Evolutionary conservation across 2,113 vertebrate species (phyloP).

Genomic region (Bufo gargarizans): DNA sequence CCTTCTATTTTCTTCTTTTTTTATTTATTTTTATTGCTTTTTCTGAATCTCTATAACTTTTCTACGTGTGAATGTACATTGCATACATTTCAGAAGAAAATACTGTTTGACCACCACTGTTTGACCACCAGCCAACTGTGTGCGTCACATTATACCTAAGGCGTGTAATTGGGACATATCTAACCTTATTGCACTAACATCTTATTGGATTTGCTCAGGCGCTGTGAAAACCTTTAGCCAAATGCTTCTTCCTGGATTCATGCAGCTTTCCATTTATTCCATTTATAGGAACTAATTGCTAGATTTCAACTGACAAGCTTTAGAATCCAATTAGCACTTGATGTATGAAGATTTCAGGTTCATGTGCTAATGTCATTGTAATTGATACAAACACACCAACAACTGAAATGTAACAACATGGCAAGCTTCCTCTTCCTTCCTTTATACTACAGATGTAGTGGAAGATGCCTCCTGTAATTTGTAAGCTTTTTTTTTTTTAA

Average conservation of each 20-base stretch:
- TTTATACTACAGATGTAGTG: not conserved
- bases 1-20: no score
- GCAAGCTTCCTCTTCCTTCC: not conserved
- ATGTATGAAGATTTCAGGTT: slow-evolving; percentile 45
- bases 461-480: not conserved
- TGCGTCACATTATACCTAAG: slow-evolving; percentile 54
- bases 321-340: slow-evolving; percentile 46
- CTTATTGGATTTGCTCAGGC: slow-evolving; percentile 55
- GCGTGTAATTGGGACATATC: slow-evolving; percentile 47
- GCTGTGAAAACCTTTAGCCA: slow-evolving; percentile 47
- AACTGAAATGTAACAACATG: not conserved
- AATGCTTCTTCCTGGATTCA: slow-evolving; percentile 32
- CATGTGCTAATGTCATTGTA: slow-evolving; percentile 19
- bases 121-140: not conserved
- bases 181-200: slow-evolving; percentile 53
- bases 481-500: not conserved
- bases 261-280: slow-evolving; percentile 43
- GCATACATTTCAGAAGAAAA: no score
- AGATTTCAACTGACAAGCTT: slow-evolving; percentile 53
- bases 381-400: not conserved
- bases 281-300: slow-evolving; percentile 52
- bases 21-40: no score
- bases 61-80: no score
- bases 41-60: no score
- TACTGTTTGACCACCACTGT: no score